Percentiles rank a stretch among this genome's conserved stretches.
Conservation (phyloP, 2,888 invertebrate genomes). For the Orthosia gothica region DNA sequence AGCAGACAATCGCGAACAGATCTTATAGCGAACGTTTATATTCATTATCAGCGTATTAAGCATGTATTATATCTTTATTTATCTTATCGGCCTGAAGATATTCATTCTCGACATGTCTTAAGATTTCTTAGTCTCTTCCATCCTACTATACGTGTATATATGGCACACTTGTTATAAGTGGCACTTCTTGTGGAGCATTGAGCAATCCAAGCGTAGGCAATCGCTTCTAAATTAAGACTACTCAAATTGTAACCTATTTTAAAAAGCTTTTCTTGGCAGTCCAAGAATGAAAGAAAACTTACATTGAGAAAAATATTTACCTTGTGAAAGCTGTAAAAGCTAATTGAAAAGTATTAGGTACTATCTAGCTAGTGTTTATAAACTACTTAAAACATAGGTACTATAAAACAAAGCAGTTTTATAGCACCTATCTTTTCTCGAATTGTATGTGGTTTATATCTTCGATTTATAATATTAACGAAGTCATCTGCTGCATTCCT, state of each 20-base stretch:
- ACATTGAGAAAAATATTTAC: conserved; percentile 5
- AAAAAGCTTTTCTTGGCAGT: neutral
- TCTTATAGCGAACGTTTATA: too few relatives aligned
- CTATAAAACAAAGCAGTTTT: too few relatives aligned
- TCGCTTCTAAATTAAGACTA: conserved; percentile 30
- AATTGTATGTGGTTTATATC: neutral
- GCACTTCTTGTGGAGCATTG: conserved; percentile 15
- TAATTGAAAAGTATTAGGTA: neutral
- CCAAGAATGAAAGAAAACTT: conserved; percentile 3
- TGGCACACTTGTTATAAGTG: conserved; percentile 23
- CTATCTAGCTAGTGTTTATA: neutral
- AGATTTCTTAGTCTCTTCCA: conserved; percentile 4
- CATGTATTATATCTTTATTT: conserved; percentile 20
- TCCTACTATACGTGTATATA: neutral
- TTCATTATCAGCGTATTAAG: conserved; percentile 7
- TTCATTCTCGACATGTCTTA: neutral
- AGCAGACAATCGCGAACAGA: too few relatives aligned
- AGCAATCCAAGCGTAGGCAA: conserved; percentile 9
- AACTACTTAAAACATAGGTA: too few relatives aligned
- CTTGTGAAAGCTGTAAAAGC: neutral
- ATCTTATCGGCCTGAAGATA: conserved; percentile 22
- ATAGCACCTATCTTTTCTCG: neutral
- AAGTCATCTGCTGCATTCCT: neutral
- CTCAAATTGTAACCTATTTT: conserved; percentile 4
- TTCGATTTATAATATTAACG: neutral